Base-by-base conservation (phyloP, 30 jellyfish, hydroid and myxozoan species). In the Rhopilema esculentum region DNA sequence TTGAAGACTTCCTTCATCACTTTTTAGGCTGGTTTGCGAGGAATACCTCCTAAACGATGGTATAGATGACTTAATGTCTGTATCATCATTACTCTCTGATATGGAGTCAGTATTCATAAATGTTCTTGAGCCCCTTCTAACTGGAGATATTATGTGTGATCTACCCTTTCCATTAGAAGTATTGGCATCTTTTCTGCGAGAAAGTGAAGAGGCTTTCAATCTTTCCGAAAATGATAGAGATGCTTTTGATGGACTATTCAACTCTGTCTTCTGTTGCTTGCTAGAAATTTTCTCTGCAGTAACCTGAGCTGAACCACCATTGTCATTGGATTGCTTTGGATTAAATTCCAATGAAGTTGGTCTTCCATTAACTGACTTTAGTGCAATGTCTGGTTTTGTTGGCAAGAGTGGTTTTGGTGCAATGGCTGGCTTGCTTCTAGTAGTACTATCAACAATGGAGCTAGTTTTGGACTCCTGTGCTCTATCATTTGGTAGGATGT, bases 61-160 rank as follows among this genome's bases (percentile, higher is more conserved):
- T 0, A 29, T 24, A 19, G 31, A 33, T 21, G 87, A 66, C 63
- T n/a, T 84, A 1, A 33, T n/a, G 20, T 66, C 65, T 32, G 52
- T 22, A 20, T 53, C 73, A 28, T 18, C 22, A 21, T 30, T 49
- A 22, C 26, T 63, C 8, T 76, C 88, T 65, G 33, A 61, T 0
- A 67, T 0, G 23, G 88, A 72, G 19, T 74, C 88, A 61, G 79
- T 16, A 51, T 32, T 85, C 88, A 85, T 67, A 27, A 73, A 85
- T 0, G 51, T 72, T 74, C 94, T 85, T n/a, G 94, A 85, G 33
- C 94, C 94, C 8, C 94, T 73, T 22, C 94, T 75, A 6, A 75
- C 78, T 2, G 94, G 94, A 49, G 94, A 74, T 7, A 85, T 73
- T 20, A 84, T 84, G 25, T 85, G 94, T 33, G 94, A 85, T n/a